Conservation (phyloP, 1,140 invertebrate genomes). For the Papilio aristodemus region DNA sequence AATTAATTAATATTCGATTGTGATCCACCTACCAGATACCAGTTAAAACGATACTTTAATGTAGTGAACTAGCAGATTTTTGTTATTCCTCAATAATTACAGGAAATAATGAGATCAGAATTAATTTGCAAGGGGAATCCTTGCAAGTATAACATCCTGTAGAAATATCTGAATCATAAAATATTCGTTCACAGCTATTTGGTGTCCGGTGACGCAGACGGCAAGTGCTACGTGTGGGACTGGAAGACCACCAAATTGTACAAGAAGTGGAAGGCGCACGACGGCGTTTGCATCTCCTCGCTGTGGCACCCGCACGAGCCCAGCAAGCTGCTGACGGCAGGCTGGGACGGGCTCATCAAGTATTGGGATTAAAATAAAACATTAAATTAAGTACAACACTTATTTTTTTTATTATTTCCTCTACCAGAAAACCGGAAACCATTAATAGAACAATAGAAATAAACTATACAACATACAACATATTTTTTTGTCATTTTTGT, state of each 20-base stretch:
- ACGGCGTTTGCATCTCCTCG: slow-evolving; percentile 96
- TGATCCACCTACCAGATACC: too few species aligned
- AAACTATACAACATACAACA: slow-evolving; percentile 69
- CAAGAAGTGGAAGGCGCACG: slow-evolving; percentile 99
- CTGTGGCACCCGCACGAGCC: slow-evolving; percentile 99
- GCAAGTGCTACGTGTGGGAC: slow-evolving; percentile 99
- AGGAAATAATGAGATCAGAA: neutral
- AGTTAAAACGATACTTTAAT: too few species aligned
- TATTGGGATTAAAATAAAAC: slow-evolving; percentile 94
- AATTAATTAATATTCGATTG: too few species aligned
- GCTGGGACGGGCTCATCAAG: slow-evolving; percentile 99
- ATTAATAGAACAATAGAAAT: slow-evolving; percentile 63
- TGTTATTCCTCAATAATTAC: neutral
- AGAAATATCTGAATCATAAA: neutral
- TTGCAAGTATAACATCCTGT: neutral
- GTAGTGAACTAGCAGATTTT: too few species aligned
- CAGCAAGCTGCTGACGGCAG: slow-evolving; percentile 96
- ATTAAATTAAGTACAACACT: slow-evolving; percentile 37
- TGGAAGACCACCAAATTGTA: slow-evolving; percentile 99
- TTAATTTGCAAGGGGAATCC: neutral
- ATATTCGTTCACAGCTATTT: slow-evolving; percentile 88
- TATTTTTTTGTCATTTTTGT: slow-evolving; percentile 52
- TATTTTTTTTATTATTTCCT: slow-evolving; percentile 64
- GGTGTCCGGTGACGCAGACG: slow-evolving; percentile 99
- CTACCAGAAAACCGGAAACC: slow-evolving; percentile 60